A percentile compares a stretch with the other conserved stretches of the same genome.
Evolutionary conservation across 1,140 invertebrate genomes (phyloP).

Genomic region (Musca domestica): DNA sequence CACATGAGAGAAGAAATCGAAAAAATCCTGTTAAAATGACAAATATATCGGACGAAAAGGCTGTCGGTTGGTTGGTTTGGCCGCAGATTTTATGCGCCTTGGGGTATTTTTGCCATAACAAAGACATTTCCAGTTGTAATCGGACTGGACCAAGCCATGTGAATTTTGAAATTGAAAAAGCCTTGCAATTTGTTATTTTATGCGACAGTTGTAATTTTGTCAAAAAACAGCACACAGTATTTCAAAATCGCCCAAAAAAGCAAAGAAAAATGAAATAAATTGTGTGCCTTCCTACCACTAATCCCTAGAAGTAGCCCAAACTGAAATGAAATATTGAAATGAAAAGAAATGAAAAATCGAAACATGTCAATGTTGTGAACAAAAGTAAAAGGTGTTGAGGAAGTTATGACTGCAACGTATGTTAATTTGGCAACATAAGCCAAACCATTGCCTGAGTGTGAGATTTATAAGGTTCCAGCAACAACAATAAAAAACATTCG

Average conservation of each 20-base stretch:
- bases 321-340: too few species aligned
- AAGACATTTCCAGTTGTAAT: neutral
- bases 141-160: too few species aligned
- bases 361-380: slow-evolving; percentile 35
- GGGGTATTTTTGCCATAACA: neutral
- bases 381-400: slow-evolving; percentile 24
- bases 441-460: slow-evolving; percentile 22
- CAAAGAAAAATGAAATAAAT: too few species aligned
- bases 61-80: slow-evolving; percentile 24
- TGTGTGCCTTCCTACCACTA: too few species aligned
- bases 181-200: too few species aligned
- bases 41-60: neutral
- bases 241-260: too few species aligned
- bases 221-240: too few species aligned
- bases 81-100: slow-evolving; percentile 10
- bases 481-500: slow-evolving; percentile 26
- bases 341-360: slow-evolving; percentile 7
- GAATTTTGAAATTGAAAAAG: too few species aligned
- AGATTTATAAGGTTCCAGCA: too few species aligned
- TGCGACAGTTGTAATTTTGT: too few species aligned
- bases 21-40: slow-evolving; percentile 19
- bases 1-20: too few species aligned
- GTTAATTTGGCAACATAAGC: slow-evolving; percentile 16
- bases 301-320: too few species aligned
- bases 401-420: slow-evolving; percentile 17